Conservation (phyloP, 2,888 invertebrate genomes). For the Alloplasta piceator region DNA sequence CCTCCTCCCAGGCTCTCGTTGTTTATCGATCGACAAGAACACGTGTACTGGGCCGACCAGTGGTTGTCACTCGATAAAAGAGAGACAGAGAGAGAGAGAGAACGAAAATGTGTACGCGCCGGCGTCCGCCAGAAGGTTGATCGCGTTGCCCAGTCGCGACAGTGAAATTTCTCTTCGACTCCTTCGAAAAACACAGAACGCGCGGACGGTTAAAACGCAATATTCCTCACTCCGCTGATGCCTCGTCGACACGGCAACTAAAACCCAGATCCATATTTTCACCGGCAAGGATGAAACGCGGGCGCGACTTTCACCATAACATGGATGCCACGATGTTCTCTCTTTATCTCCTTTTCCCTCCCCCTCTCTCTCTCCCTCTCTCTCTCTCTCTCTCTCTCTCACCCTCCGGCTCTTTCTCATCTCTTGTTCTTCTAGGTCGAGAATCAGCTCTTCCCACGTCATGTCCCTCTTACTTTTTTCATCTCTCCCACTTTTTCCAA, state of each 20-base stretch:
- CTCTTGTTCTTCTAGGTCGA: conserved; percentile 61
- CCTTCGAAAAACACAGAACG: conserved; percentile 38
- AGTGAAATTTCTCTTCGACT: conserved; percentile 32
- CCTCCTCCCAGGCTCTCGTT: conserved; percentile 66
- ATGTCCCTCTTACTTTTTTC: conserved; percentile 37
- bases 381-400: conserved; percentile 30
- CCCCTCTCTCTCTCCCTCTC: conserved; percentile 26
- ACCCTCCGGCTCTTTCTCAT: conserved; percentile 47
- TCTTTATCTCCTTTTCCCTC: conserved; percentile 4
- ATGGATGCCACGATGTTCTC: conserved; percentile 21
- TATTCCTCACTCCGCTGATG: conserved; percentile 51
- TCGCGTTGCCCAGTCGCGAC: conserved; percentile 42
- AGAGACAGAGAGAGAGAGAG: conserved; percentile 32
- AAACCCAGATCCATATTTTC: conserved; percentile 73
- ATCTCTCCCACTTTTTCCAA: conserved; percentile 72
- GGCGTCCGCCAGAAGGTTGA: conserved; percentile 64
- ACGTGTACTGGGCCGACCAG: conserved; percentile 74
- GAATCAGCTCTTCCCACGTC: conserved; percentile 51
- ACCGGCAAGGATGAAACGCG: conserved; percentile 32
- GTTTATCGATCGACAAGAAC: conserved; percentile 75
- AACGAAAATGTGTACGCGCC: conserved; percentile 58
- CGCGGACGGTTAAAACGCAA: conserved; percentile 9
- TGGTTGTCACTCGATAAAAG: conserved; percentile 68
- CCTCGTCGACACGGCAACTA: conserved; percentile 21
- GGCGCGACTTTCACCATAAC: conserved; percentile 52